Conservation (phyloP, 2,888 invertebrate species). For the Antheraea assamensis region DNA sequence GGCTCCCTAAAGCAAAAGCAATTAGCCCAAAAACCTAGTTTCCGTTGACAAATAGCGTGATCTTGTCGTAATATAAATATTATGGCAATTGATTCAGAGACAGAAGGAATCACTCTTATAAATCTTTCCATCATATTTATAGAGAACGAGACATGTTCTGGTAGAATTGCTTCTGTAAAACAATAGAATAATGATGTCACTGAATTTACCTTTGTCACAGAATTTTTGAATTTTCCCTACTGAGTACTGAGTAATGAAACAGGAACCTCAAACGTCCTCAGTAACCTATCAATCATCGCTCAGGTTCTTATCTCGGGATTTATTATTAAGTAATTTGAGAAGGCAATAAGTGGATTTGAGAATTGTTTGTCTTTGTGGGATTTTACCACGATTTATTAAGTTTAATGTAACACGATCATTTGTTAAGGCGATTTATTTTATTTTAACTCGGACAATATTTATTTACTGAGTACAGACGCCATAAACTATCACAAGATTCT, state of each 20-base stretch:
- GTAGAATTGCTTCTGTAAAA: too few relatives aligned
- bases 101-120: too few relatives aligned
- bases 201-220: neutral
- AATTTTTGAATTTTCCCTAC: constrained; percentile 32
- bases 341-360: constrained; percentile 48
- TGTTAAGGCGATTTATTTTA: neutral
- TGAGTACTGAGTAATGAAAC: too few relatives aligned
- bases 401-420: neutral
- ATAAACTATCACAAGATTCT: neutral
- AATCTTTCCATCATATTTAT: too few relatives aligned
- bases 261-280: constrained; percentile 25
- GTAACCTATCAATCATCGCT: constrained; percentile 47
- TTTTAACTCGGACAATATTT: neutral
- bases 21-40: too few relatives aligned
- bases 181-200: neutral
- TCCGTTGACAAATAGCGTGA: too few relatives aligned
- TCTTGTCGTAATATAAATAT: too few relatives aligned
- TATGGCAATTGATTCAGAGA: too few relatives aligned
- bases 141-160: too few relatives aligned
- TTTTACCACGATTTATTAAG: constrained; percentile 20
- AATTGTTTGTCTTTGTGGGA: constrained; percentile 37
- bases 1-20: too few relatives aligned
- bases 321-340: constrained; percentile 47
- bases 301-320: constrained; percentile 25
- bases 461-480: neutral